These are phyloP conservation scores for Istiophorus platypterus DNA, from an alignment of 2,113 vertebrate genomes.

Conservation along the genomic window DNA sequence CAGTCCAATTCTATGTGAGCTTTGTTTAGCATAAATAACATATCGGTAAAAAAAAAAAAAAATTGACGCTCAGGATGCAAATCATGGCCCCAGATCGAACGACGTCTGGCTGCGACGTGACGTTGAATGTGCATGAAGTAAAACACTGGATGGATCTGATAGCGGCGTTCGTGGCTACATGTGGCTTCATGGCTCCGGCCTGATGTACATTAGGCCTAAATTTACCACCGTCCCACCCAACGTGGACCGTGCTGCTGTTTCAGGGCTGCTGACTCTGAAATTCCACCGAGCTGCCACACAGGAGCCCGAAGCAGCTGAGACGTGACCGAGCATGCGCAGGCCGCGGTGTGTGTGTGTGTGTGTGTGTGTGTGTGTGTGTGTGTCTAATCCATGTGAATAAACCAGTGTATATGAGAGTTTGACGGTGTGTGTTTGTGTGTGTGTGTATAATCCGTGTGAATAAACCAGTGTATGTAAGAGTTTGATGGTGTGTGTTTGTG, in stretches of 20 bases:
- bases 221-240: not conserved
- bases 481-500: not conserved
- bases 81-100: too few relatives aligned
- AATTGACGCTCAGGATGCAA: too few relatives aligned
- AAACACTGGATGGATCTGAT: too few relatives aligned
- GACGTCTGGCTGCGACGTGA: not conserved
- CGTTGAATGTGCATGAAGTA: not conserved
- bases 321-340: conserved; percentile 3
- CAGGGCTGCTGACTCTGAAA: conserved; percentile 53
- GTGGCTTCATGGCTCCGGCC: too few relatives aligned
- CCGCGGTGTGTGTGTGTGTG: conserved; percentile 27
- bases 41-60: too few relatives aligned
- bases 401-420: too few relatives aligned
- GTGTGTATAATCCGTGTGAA: too few relatives aligned
- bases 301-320: conserved; percentile 41
- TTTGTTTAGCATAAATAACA: too few relatives aligned
- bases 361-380: conserved; percentile 16
- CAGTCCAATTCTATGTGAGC: too few relatives aligned
- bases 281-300: conserved; percentile 35
- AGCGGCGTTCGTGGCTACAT: too few relatives aligned
- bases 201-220: not conserved
- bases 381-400: not conserved
- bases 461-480: not conserved
- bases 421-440: too few relatives aligned
- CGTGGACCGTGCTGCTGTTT: conserved; percentile 34